Evolutionary conservation across 2,888 invertebrate species (phyloP), one percentile per base, ranked within the genome.

Genomic region (Anaspis maculata): DNA sequence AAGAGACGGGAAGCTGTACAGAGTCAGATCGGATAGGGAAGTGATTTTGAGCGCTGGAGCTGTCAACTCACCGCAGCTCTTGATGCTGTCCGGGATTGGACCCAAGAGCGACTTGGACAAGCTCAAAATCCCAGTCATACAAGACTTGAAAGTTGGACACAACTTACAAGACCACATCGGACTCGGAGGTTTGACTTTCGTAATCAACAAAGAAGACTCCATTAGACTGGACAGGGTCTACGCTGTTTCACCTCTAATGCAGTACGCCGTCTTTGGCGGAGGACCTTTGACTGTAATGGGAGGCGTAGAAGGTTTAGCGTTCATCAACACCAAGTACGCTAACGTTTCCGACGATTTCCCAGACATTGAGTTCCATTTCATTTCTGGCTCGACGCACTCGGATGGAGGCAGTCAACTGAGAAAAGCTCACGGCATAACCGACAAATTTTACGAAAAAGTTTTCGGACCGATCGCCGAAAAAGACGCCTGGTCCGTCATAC

Each of bases 61-160:
- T 0, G 75, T 98, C 0, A 95, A 94, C 58, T 86, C 94, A 0
- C 91, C 97, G 0, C 96, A 98, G 58, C 56, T 97, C 2, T 64
- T 97, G 22, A 90, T 96, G 90, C 63, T 97, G 1, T 91, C 91
- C 5, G 97, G 95, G 0, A 74, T 95, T 7, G 88, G 88, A 0
- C 85, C 85, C 0, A 70, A 74, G 30, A 75, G 76, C 12, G 80
- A 88, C 50, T 56, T 89, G 34, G 66, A 70, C n/a, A 76, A 80
- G 48, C 77, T 79, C 47, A 72, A 77, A 30, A 88, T 91, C 46
- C 86, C 87, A 0, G 67, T 88, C 0, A 76, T 90, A 29, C 80
- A 85, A 56, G 83, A 91, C 56, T 66, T 88, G 1, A 76, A 76
- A 47, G 91, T 92, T 0, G 92, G 92, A 0, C 71, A 81, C 40